Evolutionary conservation across 2,888 invertebrate species (phyloP), one percentile per base, ranked within the genome.

Genomic region (Byasa hedistus): DNA sequence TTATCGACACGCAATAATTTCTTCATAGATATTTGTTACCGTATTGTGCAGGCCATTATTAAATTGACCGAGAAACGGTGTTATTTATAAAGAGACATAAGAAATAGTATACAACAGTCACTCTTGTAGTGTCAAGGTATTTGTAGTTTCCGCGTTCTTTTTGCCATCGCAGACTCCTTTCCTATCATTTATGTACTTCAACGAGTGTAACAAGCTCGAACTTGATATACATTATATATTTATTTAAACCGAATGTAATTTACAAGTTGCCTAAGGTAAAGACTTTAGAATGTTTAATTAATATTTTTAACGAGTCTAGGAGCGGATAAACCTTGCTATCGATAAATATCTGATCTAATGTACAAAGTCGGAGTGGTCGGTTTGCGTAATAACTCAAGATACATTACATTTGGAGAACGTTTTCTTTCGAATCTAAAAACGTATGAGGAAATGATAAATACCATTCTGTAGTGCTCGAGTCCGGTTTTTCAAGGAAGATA

Each of bases 381-480:
- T 27, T 56, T 27, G 15, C 24, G 21, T 32, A 21, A 21, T 57
- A 21, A 36, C 19, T 21, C n/a, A 22, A 36, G 32, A 21, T 57
- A 57, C 36, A 57, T 57, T 36, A 19, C 23, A 15, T 44, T 44
- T 44, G 19, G 54, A 54, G 22, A 15, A 24, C 36, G 36, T 27
- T 32, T 32, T 48, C 3, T 44, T 57, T 27, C 32, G 17, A 57
- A 64, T 36, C 23, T 24, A 27, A 19, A 32, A 51, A 48, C 22
- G 32, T 51, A 57, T 22, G 32, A 57, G 63, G 57, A 63, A 63
- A 64, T 64, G 51, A 27, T 57, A 17, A 63, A 63, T 57, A 63
- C 57, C 32, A 23, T 57, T 63, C 44, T 63, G 56, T 48, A 48
- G 48, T 63, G 48, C 55, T 27, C 27, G 32, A 57, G n/a, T 63